phyloP scores from a whole-genome alignment of 2,888 invertebrate species.

The Gymnocheta viridis region DNA sequence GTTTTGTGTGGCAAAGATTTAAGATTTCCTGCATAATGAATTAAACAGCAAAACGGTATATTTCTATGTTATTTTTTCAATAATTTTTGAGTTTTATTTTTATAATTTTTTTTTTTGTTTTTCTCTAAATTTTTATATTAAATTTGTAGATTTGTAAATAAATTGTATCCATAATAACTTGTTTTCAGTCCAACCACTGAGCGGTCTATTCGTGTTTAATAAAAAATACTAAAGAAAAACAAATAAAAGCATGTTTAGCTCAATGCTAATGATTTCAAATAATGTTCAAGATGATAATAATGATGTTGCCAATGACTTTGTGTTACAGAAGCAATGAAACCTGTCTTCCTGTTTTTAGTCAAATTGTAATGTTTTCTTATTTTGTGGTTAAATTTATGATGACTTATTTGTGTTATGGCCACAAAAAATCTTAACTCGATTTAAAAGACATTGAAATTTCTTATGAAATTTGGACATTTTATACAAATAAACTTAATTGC shows the following conservation, averaged over 20 bases:
- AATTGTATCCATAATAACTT: slow-evolving; percentile 13
- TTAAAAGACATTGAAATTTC: not conserved
- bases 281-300: not conserved
- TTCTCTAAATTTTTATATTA: not conserved
- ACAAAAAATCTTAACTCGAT: not conserved
- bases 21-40: slow-evolving; percentile 42
- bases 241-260: not conserved
- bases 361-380: not conserved
- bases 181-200: not conserved
- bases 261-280: slow-evolving; percentile 9
- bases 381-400: not conserved
- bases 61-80: slow-evolving; percentile 23
- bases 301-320: not conserved
- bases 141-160: not conserved
- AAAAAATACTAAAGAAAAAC: not conserved
- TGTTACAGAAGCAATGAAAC: not conserved
- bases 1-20: slow-evolving; percentile 35
- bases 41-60: slow-evolving; percentile 38
- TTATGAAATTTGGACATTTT: not conserved
- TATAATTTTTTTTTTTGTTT: not conserved
- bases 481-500: no score
- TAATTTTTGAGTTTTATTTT: not conserved
- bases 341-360: slow-evolving; percentile 11
- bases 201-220: not conserved
- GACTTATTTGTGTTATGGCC: not conserved